Evolutionary conservation across 1,140 invertebrate genomes (phyloP).

Genomic region (Berghia stephanieae): DNA sequence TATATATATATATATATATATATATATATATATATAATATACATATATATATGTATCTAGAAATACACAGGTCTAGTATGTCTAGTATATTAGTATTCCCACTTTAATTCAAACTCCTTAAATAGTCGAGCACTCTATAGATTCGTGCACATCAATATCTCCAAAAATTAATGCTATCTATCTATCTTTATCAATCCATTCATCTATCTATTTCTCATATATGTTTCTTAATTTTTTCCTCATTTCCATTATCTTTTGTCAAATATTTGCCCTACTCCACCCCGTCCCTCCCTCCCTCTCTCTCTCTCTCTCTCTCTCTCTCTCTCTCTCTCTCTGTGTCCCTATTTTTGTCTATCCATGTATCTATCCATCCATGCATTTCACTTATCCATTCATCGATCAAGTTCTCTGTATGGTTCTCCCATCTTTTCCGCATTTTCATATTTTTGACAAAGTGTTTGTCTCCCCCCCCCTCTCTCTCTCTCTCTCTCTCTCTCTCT

Average conservation of each 20-base stretch:
- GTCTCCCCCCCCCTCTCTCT: conserved; percentile 14
- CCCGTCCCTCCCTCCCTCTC: background rate
- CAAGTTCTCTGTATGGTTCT: background rate
- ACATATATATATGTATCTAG: too few relatives aligned
- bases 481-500: background rate
- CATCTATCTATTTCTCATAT: too few relatives aligned
- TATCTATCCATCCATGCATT: background rate
- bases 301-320: background rate
- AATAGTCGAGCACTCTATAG: too few relatives aligned
- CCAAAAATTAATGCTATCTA: background rate
- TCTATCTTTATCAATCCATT: too few relatives aligned
- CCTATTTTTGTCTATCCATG: background rate
- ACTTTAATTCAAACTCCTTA: conserved; percentile 21
- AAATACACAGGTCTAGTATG: conserved; percentile 34
- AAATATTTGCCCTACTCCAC: too few relatives aligned
- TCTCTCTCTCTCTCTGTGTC: background rate
- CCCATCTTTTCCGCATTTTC: background rate
- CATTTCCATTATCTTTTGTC: too few relatives aligned
- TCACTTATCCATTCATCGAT: background rate
- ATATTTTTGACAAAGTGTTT: background rate
- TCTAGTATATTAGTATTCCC: conserved; percentile 41
- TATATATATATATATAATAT: background rate
- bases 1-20: too few relatives aligned
- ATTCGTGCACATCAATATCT: background rate
- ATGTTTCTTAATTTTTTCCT: too few relatives aligned